Percentiles rank a stretch among this genome's conserved stretches.
phyloP scores from a whole-genome alignment of 1,140 invertebrate genomes.

The Muscidifurax raptorellus region DNA sequence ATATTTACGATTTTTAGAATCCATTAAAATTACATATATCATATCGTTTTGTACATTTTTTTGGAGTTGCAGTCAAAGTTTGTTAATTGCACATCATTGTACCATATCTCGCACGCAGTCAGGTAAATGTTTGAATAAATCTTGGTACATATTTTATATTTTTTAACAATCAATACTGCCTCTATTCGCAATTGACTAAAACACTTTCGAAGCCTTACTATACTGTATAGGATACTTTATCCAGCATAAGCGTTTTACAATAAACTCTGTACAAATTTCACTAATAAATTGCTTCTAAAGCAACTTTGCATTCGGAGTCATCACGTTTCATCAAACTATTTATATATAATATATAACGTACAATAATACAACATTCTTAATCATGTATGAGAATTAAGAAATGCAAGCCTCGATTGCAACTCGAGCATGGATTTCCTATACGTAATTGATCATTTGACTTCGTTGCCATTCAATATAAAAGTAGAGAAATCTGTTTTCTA shows the following conservation, averaged over 20 bases:
- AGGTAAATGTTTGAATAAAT: constrained; percentile 44
- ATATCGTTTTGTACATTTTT: constrained; percentile 43
- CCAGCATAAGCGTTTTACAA: constrained; percentile 44
- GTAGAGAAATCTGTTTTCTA: constrained; percentile 57
- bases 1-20: constrained; percentile 24
- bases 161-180: constrained; percentile 55
- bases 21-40: constrained; percentile 37
- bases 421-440: constrained; percentile 64
- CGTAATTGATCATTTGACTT: constrained; percentile 57
- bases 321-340: constrained; percentile 63
- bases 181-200: constrained; percentile 49
- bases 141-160: constrained; percentile 41
- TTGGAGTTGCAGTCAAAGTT: constrained; percentile 41
- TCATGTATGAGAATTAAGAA: constrained; percentile 63
- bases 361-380: constrained; percentile 66
- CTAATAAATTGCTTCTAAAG: constrained; percentile 63
- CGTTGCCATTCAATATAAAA: constrained; percentile 54
- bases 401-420: constrained; percentile 67
- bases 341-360: constrained; percentile 60
- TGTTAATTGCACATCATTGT: constrained; percentile 52
- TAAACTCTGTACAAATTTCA: constrained; percentile 54
- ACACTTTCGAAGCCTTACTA: constrained; percentile 42
- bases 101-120: constrained; percentile 50
- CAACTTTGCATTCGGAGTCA: constrained; percentile 69
- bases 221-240: constrained; percentile 51